Evolutionary conservation across 2,113 vertebrate species (phyloP).

Genomic region (Otolemur garnettii): DNA sequence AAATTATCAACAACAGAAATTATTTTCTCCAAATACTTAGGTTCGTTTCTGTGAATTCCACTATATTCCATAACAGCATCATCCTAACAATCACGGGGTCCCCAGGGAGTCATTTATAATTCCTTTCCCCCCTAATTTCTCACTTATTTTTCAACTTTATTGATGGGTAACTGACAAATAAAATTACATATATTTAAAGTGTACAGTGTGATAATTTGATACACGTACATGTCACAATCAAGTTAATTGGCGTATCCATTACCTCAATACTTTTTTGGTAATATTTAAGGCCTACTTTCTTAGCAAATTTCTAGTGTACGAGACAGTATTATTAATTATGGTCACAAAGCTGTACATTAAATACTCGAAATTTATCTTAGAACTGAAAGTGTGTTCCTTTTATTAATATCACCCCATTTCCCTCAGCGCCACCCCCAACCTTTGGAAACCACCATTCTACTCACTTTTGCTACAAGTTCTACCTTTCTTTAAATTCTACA

Average conservation of each 20-base stretch:
- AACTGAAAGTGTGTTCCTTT: neutral
- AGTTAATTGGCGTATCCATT: neutral
- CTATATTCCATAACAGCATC: neutral
- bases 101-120: neutral
- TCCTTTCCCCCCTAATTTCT: neutral
- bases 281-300: neutral
- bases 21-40: neutral
- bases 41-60: neutral
- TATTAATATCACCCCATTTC: neutral
- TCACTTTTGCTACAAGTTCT: neutral
- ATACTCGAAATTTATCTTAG: neutral
- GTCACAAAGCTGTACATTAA: no score
- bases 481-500: neutral
- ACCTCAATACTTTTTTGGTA: neutral
- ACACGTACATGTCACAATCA: neutral
- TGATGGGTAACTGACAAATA: neutral
- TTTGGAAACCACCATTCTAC: neutral
- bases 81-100: neutral
- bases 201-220: neutral
- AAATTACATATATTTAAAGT: neutral
- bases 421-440: neutral
- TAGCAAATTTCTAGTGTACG: neutral
- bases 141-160: neutral
- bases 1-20: neutral
- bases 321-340: no score